Percentiles rank a stretch among this genome's conserved stretches.
These are phyloP conservation scores for Ophioderma brevispina DNA, from an alignment of 35 echinoderm and acorn worm genomes.

Conservation along the genomic window DNA sequence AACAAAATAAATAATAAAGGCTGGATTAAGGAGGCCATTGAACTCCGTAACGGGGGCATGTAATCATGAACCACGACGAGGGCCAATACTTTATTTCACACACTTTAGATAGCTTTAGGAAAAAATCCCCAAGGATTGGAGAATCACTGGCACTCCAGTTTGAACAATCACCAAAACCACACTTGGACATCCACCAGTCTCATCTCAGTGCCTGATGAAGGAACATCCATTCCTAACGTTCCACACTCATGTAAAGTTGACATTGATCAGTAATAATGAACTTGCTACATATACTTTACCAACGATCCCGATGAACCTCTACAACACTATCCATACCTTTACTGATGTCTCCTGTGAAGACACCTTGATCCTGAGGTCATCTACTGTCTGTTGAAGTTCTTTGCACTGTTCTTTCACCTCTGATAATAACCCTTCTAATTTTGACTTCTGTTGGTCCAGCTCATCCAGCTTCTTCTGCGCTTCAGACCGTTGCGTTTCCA, in stretches of 20 bases:
- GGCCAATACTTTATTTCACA: too few species aligned
- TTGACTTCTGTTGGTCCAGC: constrained; percentile 82
- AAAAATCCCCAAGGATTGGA: too few species aligned
- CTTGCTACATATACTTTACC: not conserved
- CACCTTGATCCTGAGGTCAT: constrained; percentile 69
- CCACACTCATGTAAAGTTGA: not conserved
- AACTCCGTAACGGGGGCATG: too few species aligned
- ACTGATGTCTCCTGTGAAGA: constrained; percentile 77
- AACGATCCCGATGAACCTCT: not conserved
- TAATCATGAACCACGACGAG: too few species aligned
- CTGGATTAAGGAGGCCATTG: too few species aligned
- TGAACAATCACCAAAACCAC: too few species aligned
- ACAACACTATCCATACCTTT: too few species aligned
- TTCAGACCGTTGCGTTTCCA: constrained; percentile 85
- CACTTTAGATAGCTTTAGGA: too few species aligned
- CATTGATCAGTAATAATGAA: not conserved
- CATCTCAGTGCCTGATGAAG: too few species aligned
- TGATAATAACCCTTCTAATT: constrained; percentile 74
- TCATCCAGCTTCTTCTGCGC: constrained; percentile 93
- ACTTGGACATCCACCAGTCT: too few species aligned
- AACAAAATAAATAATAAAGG: too few species aligned
- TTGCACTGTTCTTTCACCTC: constrained; percentile 83
- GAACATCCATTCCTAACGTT: not conserved
- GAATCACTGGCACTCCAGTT: too few species aligned
- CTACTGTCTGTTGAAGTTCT: constrained; percentile 66